Conservation (phyloP, 2,888 invertebrate species). For the Cosmia pyralina region DNA sequence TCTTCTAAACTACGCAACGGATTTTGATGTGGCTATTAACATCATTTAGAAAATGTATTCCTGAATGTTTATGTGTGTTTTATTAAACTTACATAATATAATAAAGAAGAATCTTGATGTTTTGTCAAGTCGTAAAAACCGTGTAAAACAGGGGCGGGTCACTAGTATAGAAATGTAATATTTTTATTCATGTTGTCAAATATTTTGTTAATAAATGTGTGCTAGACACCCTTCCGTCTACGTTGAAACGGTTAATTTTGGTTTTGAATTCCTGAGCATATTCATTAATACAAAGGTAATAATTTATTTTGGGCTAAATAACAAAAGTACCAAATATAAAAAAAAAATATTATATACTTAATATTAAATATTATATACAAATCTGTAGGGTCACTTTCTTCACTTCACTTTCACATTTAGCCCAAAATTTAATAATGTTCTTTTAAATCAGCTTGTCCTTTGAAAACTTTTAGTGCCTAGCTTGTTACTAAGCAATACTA, state of each 20-base stretch:
- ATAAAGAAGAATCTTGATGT: no score
- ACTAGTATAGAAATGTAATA: neutral
- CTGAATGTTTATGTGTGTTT: neutral
- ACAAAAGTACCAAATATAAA: no score
- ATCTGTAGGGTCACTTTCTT: no score
- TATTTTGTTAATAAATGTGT: neutral
- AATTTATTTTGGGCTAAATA: no score
- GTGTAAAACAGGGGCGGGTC: accelerated
- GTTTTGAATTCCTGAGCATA: neutral
- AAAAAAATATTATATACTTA: no score
- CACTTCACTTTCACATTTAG: no score
- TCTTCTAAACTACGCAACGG: neutral
- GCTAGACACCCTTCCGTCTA: neutral
- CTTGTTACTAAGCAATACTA: neutral
- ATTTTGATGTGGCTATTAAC: neutral
- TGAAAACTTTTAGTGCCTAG: neutral
- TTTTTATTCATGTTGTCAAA: neutral
- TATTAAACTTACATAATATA: neutral
- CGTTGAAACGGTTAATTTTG: neutral
- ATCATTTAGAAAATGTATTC: neutral
- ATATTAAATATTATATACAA: no score
- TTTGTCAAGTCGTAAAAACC: neutral
- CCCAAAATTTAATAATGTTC: no score
- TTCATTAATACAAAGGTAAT: neutral
- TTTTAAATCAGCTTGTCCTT: neutral